Evolutionary conservation across 2,797 vertebrate genomes (phyloP).

Genomic region (Hippopotamyrus pictus): DNA sequence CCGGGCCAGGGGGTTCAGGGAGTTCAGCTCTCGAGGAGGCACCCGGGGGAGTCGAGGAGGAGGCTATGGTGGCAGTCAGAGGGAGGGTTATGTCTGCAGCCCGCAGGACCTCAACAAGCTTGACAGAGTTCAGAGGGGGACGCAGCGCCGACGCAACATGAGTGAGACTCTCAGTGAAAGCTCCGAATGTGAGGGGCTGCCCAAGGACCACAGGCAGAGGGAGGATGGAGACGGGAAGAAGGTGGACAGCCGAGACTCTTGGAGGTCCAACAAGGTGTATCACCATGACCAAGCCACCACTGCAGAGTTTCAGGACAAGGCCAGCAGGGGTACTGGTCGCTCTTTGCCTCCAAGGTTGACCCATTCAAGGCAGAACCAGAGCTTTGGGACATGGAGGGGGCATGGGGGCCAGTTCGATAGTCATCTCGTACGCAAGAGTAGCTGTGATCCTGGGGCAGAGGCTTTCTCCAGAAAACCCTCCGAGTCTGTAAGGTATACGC

Average conservation of each 20-base stretch:
- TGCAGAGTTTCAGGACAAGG: slow-evolving; percentile 67
- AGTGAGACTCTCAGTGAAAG: slow-evolving; percentile 93
- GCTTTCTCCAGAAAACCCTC: slow-evolving; percentile 61
- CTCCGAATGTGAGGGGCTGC: slow-evolving; percentile 93
- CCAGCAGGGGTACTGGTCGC: slow-evolving; percentile 71
- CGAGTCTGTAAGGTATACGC: slow-evolving; percentile 69
- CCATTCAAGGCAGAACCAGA: slow-evolving; percentile 71
- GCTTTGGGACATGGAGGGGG: slow-evolving; percentile 78
- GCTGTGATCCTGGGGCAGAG: slow-evolving; percentile 60
- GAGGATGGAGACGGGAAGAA: slow-evolving; percentile 71
- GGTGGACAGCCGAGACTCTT: slow-evolving; percentile 79
- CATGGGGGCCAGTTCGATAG: slow-evolving; percentile 58
- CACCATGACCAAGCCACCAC: slow-evolving; percentile 64
- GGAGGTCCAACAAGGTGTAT: slow-evolving; percentile 87
- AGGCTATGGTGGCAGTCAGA: slow-evolving; percentile 56
- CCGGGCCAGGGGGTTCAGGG: slow-evolving; percentile 77
- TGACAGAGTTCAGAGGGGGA: slow-evolving; percentile 81
- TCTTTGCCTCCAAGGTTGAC: slow-evolving; percentile 80
- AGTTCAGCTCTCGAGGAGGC: slow-evolving; percentile 77
- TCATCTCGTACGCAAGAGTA: slow-evolving; percentile 72
- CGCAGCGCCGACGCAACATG: slow-evolving; percentile 78
- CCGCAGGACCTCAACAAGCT: slow-evolving; percentile 70
- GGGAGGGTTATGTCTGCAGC: slow-evolving; percentile 66
- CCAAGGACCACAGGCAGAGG: slow-evolving; percentile 84
- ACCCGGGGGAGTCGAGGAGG: slow-evolving; percentile 49